phyloP scores from a whole-genome alignment of 1,140 invertebrate genomes.

The Dendrolimus kikuchii region DNA sequence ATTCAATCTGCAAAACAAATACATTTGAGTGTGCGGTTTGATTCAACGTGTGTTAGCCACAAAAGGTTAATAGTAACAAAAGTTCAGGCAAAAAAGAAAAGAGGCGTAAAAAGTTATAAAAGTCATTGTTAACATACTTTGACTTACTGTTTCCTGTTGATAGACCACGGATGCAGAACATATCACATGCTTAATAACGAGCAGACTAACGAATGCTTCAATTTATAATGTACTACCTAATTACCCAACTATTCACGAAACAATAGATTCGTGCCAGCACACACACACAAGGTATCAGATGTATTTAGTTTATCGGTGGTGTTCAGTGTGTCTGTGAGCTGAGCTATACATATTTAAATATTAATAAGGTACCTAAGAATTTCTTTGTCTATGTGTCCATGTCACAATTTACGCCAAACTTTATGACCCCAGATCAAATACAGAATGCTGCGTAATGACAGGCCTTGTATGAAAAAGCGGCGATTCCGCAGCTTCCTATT shows the following conservation, averaged over 20 bases:
- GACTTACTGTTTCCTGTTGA: constrained; percentile 81
- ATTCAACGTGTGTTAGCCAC: constrained; percentile 58
- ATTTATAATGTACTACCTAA: constrained; percentile 13
- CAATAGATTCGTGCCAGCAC: constrained; percentile 24
- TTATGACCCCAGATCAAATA: too few species aligned
- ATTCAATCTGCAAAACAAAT: constrained; percentile 42
- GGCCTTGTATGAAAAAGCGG: too few species aligned
- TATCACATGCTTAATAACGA: constrained; percentile 66
- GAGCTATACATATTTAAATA: neutral
- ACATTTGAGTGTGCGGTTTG: constrained; percentile 37
- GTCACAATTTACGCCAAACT: too few species aligned
- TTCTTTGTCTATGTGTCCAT: too few species aligned
- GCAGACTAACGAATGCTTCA: constrained; percentile 34
- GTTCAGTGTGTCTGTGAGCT: constrained; percentile 6
- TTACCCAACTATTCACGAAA: constrained; percentile 3
- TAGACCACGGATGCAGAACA: constrained; percentile 65
- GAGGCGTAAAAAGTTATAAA: constrained; percentile 33
- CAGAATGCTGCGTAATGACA: too few species aligned
- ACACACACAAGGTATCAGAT: constrained; percentile 46
- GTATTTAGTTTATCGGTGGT: constrained; percentile 15
- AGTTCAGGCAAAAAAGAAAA: constrained; percentile 54
- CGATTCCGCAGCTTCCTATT: too few species aligned
- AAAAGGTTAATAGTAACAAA: constrained; percentile 53
- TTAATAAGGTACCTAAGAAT: too few species aligned
- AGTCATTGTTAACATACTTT: constrained; percentile 59